phyloP scores from a whole-genome alignment of 35 echinoderm and acorn worm species.

The Chiridota heheva region DNA sequence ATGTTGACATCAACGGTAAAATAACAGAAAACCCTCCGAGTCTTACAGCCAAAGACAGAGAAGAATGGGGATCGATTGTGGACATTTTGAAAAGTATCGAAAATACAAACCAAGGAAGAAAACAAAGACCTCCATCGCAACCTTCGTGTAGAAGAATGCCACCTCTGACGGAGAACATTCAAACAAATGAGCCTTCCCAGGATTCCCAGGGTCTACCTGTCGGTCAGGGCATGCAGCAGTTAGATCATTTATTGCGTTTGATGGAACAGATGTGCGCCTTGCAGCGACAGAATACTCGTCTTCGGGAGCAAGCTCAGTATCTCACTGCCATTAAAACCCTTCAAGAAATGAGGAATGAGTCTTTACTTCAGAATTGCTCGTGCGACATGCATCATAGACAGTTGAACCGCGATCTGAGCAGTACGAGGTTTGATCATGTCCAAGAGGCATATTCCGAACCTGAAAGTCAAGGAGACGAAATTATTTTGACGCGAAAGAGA shows the following conservation, averaged over 20 bases:
- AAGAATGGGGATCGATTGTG: slow-evolving; percentile 86
- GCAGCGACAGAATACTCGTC: slow-evolving; percentile 72
- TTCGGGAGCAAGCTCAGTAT: slow-evolving; percentile 88
- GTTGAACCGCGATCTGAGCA: slow-evolving; percentile 49
- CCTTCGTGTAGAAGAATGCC: slow-evolving; percentile 45
- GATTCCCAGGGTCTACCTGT: slow-evolving; percentile 17
- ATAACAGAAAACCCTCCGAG: too few species aligned
- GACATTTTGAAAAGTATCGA: slow-evolving; percentile 88
- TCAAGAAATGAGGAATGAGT: slow-evolving; percentile 85
- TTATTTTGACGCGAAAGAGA: slow-evolving; percentile 55
- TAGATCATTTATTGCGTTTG: slow-evolving; percentile 75
- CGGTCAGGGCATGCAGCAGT: slow-evolving; percentile 86
- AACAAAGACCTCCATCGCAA: not conserved
- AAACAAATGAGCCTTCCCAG: slow-evolving; percentile 13
- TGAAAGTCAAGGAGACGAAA: slow-evolving; percentile 72
- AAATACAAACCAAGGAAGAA: slow-evolving; percentile 57
- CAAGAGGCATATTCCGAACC: slow-evolving; percentile 84
- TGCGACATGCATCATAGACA: slow-evolving; percentile 67
- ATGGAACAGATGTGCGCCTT: slow-evolving; percentile 97
- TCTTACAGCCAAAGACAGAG: too few species aligned
- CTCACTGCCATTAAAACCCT: slow-evolving; percentile 87
- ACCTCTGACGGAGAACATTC: slow-evolving; percentile 79
- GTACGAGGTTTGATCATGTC: slow-evolving; percentile 53
- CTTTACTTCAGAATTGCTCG: slow-evolving; percentile 65
- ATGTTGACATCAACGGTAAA: too few species aligned